Base-by-base conservation (phyloP, 1,140 invertebrate species). In the Ditylenchus dipsaci region DNA sequence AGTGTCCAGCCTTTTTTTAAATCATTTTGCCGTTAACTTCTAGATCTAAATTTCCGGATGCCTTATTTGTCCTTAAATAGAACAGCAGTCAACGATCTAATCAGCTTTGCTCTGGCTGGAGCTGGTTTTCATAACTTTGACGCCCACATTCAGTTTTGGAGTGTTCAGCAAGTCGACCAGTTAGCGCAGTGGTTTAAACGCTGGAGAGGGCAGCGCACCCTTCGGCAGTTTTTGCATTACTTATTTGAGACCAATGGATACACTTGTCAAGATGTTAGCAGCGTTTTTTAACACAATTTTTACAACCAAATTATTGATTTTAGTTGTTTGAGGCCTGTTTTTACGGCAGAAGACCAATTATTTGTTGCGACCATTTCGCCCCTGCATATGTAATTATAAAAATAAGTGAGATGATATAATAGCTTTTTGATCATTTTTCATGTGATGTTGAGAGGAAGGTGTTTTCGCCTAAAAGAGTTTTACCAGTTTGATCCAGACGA, bases 391-490 rank as follows among this genome's bases (percentile, higher is more conserved):
- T 56, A 45, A n/a, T n/a, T n/a, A n/a, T n/a, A n/a, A n/a, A n/a
- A n/a, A n/a, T n/a, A n/a, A n/a, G n/a, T n/a, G n/a, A n/a, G n/a
- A n/a, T n/a, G n/a, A n/a, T n/a, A n/a, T n/a, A n/a, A n/a, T n/a
- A n/a, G n/a, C n/a, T n/a, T n/a, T n/a, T n/a, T n/a, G n/a, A n/a
- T n/a, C n/a, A n/a, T n/a, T 27, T 63, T 63, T 29, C 29, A 69
- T 72, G 63, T 76, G 1, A 73, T 77, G 69, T n/a, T 76, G n/a
- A 47, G 74, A 21, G 74, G 74, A 9, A 71, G 75, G 30, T 76
- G 74, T 57, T 76, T 77, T 64, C 62, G 65, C 15, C 21, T 76
- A 45, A 33, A 47, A 30, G 21, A 70, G 11, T 73, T 77, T 47
- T 63, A 57, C 27, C 74, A 76, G 21, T 53, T 63, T 19, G 74